Percentiles rank a stretch among this genome's conserved stretches.
phyloP scores from a whole-genome alignment of 2,113 vertebrate genomes.

The Camelus bactrianus region DNA sequence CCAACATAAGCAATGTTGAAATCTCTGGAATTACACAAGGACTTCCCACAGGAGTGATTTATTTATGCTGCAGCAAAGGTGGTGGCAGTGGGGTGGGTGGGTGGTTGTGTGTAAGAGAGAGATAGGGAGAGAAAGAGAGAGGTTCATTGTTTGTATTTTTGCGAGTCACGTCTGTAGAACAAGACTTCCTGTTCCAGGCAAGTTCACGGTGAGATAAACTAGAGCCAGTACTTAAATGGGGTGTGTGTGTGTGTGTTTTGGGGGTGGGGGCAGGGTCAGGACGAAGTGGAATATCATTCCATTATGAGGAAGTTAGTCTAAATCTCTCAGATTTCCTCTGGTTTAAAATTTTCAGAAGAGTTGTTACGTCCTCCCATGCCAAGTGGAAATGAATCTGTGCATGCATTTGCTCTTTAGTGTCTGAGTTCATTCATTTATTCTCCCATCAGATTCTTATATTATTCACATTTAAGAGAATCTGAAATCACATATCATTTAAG shows the following conservation, averaged over 20 bases:
- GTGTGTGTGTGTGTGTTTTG: background rate
- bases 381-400: background rate
- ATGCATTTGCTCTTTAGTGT: background rate
- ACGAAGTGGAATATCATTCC: background rate
- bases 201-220: slow-evolving; percentile 6
- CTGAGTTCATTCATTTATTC: background rate
- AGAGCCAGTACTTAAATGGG: background rate
- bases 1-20: slow-evolving; percentile 53
- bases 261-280: background rate
- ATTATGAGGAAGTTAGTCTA: background rate
- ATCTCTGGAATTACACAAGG: slow-evolving; percentile 4
- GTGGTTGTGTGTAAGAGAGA: background rate
- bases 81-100: background rate
- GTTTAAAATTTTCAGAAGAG: background rate
- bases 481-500: slow-evolving; percentile 9
- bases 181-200: background rate
- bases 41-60: background rate
- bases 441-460: background rate
- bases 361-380: background rate
- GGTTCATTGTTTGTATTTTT: background rate
- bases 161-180: background rate
- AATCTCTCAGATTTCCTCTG: slow-evolving; percentile 29
- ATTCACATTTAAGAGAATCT: background rate
- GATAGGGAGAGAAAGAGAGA: background rate
- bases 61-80: background rate